Conservation (phyloP, 1,140 invertebrate species). For the Rhopalosiphum maidis region DNA sequence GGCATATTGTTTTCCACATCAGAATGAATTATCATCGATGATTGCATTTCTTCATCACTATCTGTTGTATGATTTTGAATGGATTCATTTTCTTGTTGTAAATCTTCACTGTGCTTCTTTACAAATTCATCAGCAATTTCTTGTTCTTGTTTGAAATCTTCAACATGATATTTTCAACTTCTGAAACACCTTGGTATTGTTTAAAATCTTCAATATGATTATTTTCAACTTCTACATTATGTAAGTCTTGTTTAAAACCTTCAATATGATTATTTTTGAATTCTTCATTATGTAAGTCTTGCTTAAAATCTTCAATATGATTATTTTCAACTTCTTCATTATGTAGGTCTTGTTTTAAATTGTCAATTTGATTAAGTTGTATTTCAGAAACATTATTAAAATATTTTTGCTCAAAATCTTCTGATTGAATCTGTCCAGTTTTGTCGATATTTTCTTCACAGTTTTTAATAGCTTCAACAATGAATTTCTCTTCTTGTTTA, state of each 20-base stretch:
- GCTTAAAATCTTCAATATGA: background rate
- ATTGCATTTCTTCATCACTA: constrained; percentile 55
- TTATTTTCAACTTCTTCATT: background rate
- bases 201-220: background rate
- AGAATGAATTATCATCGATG: constrained; percentile 54
- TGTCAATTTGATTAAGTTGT: background rate
- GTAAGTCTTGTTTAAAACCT: background rate
- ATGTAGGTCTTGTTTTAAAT: background rate
- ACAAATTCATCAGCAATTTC: background rate
- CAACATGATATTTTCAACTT: background rate
- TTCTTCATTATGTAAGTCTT: background rate
- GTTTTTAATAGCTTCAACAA: background rate
- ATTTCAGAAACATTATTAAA: background rate
- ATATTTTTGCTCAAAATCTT: background rate
- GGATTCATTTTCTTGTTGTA: constrained; percentile 13
- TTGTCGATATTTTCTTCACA: background rate
- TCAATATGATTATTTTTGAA: background rate
- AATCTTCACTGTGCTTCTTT: background rate
- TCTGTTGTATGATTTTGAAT: constrained; percentile 30
- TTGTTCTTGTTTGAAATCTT: constrained; percentile 10
- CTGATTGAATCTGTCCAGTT: background rate
- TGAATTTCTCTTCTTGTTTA: background rate
- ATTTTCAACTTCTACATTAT: background rate
- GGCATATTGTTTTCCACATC: constrained; percentile 51
- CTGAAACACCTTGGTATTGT: background rate